Evolutionary conservation across 2,113 vertebrate genomes (phyloP), one percentile per base, ranked within the genome.

Genomic region (Tauraco erythrolophus): DNA sequence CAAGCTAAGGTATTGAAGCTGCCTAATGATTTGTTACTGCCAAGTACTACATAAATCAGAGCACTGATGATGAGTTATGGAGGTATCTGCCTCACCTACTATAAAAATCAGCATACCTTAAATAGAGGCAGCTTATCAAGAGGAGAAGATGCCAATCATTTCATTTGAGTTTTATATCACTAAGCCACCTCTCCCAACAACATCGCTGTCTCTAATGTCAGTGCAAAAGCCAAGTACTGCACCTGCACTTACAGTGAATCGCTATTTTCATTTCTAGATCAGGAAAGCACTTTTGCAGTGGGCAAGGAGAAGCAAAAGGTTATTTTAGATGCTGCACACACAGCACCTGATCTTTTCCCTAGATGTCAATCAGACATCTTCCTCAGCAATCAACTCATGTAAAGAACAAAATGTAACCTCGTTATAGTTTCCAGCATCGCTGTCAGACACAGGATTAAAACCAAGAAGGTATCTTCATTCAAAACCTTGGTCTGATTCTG

Each of bases 21-120:
- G 88, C 90, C 78, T 90, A 95, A 90, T 70, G 75, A 94, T 92
- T 94, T 96, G 62, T 66, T 92, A 80, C 88, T 89, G 95, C 78
- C 94, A 92, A 70, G 75, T 35, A 68, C 66, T n/a, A 57, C 90
- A 86, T 66, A 90, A 95, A 94, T 94, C 95, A 93, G 50, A 92
- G 70, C 33, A 31, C 82, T 77, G 88, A 88, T 93, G 85, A 88
- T 77, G 83, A 94, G 15, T 81, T 93, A 90, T 16, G 58, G 82
- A 93, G 69, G 22, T 45, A 86, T 31, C 89, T 90, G 58, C 79
- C 76, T 93, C 91, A 51, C 71, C 85, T 58, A 27, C 88, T 51
- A 77, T 71, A 78, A 84, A 93, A 95, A 79, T 68, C 92, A 94
- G 51, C 80, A 56, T 41, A 75, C 39, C 74, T 89, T 91, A 71